A percentile compares a stretch with the other conserved stretches of the same genome.
Conservation (phyloP, 2,888 invertebrate genomes). For the Leistus spinibarbis region DNA sequence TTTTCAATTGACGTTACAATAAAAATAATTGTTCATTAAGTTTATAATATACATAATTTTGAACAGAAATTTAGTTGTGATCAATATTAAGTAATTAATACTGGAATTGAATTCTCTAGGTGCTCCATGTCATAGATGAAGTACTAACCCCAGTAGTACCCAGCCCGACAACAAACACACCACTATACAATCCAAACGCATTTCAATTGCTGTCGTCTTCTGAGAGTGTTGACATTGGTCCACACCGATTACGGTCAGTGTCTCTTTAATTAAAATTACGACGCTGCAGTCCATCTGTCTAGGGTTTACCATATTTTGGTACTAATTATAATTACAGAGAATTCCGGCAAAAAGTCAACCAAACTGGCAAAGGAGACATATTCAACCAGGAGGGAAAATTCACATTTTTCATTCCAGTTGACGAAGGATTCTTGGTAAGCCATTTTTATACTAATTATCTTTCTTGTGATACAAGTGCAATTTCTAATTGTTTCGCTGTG, state of each 20-base stretch:
- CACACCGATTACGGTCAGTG: constrained; percentile 72
- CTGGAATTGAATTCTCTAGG: constrained; percentile 59
- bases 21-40: no score
- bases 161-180: constrained; percentile 63
- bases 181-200: constrained; percentile 81
- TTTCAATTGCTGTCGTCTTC: constrained; percentile 79
- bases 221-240: constrained; percentile 75
- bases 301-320: not conserved
- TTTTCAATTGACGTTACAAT: no score
- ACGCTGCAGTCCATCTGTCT: constrained; percentile 9
- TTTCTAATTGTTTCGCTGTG: not conserved
- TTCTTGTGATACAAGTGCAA: no score
- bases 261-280: constrained; percentile 21
- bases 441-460: not conserved
- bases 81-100: not conserved
- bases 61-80: not conserved
- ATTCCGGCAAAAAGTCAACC: constrained; percentile 70
- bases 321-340: constrained; percentile 29
- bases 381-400: constrained; percentile 79
- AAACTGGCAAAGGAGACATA: constrained; percentile 74
- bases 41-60: not conserved
- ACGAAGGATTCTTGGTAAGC: constrained; percentile 84
- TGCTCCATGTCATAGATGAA: constrained; percentile 87
- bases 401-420: constrained; percentile 90
- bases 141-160: constrained; percentile 80